Evolutionary conservation across 2,888 invertebrate genomes (phyloP), one percentile per base, ranked within the genome.

Genomic region (Cryptophagus acutangulus): DNA sequence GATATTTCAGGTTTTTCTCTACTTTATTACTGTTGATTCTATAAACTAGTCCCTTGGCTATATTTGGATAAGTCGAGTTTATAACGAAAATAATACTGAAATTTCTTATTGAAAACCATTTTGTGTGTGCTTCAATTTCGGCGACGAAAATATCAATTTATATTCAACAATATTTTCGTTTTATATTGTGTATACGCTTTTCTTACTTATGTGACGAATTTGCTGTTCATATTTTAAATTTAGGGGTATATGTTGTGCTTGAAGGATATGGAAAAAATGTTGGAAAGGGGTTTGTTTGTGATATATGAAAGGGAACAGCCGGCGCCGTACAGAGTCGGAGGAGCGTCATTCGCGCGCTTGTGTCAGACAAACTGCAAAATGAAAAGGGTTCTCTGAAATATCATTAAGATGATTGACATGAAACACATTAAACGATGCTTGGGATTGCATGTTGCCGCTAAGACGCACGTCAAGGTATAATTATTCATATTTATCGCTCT

Each of bases 341-440:
- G 51, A 41, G 40, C 41, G 51, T 52, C 55, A 50, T 48, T 54
- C 54, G 52, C 55, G 56, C 52, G 40, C 47, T 48, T 49, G 46
- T 56, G 55, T 57, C 58, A 55, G 61, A 56, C 58, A 54, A 57
- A 57, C 61, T 54, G 58, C 55, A 50, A 57, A 60, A 59, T 57
- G 60, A 59, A 61, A 61, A 61, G 60, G 62, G 62, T 61, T 61
- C 59, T 53, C 45, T 36, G 57, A 65, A 66, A 63, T 63, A 66
- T 66, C 67, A 66, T 68, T 66, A 67, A 59, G 63, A 65, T 68
- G 66, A 68, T 64, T 68, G 66, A 67, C 67, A 65, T 49, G 62
- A 58, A 65, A 65, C 66, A 65, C 65, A 66, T 66, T 66, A 66
- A 66, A 65, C 64, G 65, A 64, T 66, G 62, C 65, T 61, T 61